Base-by-base conservation (phyloP, 2,888 invertebrate species). In the Gandaritis pyraliata region DNA sequence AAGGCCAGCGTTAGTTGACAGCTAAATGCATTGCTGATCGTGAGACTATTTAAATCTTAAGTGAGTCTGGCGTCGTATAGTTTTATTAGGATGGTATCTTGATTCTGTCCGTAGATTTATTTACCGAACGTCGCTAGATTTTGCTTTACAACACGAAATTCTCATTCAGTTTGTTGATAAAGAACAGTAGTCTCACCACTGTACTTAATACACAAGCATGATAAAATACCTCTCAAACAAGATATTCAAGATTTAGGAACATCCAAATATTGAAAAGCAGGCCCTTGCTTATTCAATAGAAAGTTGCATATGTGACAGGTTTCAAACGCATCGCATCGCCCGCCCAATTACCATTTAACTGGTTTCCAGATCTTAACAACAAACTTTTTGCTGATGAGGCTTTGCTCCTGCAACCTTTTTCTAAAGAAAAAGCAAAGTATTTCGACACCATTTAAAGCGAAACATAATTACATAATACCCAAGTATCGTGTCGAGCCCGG, bases 391-490 rank as follows among this genome's bases (percentile, higher is more conserved):
- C 16, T 43, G 16, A 43, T 11, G 16, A 43, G 16, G 4, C 15
- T 41, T 8, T 10, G 16, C 10, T 43, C 10, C n/a, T 6, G 29
- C 33, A 49, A 30, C 8, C 12, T 10, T 56, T 45, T 50, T 48
- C 46, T 46, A 75, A 74, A 77, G 76, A 78, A 76, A 23, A 30
- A 23, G 72, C 74, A 67, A 72, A 33, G 72, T 75, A 75, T 81
- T 81, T 75, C 77, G 72, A 78, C 76, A 76, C 64, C 59, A 65
- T 68, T 71, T 53, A 63, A 69, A 74, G 78, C 73, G 72, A 77
- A 75, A 72, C 72, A 72, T 80, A 83, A 80, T 84, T 82, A 79
- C 75, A 79, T 82, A 84, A 84, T 76, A 74, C 70, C 71, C 71
- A 70, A 69, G 73, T 76, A 74, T 78, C 78, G 80, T 76, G 80